phyloP scores from a whole-genome alignment of 2,888 invertebrate genomes.

The Drosophila heteroneura region DNA sequence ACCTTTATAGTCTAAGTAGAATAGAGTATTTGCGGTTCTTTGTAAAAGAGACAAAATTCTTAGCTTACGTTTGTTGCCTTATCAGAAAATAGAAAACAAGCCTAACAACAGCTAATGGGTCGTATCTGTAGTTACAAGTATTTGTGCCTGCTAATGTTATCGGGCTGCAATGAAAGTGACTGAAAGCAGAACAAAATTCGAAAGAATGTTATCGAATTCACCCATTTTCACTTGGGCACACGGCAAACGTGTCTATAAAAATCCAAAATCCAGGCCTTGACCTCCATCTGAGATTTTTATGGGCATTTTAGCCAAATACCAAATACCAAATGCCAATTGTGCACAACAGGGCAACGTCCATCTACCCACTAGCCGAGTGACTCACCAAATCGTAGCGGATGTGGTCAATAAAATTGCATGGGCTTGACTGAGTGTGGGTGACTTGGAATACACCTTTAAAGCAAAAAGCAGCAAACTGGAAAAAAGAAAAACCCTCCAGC shows the following conservation, averaged over 20 bases:
- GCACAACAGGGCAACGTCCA: constrained; percentile 10
- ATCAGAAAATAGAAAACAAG: constrained; percentile 26
- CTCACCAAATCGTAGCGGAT: constrained; percentile 54
- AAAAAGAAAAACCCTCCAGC: constrained; percentile 1
- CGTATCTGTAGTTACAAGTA: constrained; percentile 24
- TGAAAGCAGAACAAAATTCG: constrained; percentile 1
- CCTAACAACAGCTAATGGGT: constrained; percentile 31
- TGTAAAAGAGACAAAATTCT: constrained; percentile 3
- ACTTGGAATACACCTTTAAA: constrained; percentile 46
- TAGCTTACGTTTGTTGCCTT: constrained; percentile 16
- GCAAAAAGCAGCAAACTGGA: constrained; percentile 5
- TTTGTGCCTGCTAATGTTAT: constrained; percentile 29
- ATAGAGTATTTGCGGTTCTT: background rate
- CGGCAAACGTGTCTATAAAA: constrained; percentile 12
- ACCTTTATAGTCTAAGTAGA: background rate
- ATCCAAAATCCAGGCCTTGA: constrained; percentile 44
- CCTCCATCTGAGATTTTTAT: constrained; percentile 31
- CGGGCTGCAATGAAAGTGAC: constrained; percentile 35
- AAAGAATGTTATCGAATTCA: constrained; percentile 21
- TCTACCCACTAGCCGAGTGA: constrained; percentile 36
- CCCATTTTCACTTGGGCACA: constrained; percentile 8
- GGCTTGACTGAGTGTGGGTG: constrained; percentile 62
- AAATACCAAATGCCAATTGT: constrained; percentile 54
- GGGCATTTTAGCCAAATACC: constrained; percentile 13
- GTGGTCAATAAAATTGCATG: constrained; percentile 59